Evolutionary conservation across 2,113 vertebrate genomes (phyloP), one percentile per base, ranked within the genome.

Genomic region (Mobula hypostoma): DNA sequence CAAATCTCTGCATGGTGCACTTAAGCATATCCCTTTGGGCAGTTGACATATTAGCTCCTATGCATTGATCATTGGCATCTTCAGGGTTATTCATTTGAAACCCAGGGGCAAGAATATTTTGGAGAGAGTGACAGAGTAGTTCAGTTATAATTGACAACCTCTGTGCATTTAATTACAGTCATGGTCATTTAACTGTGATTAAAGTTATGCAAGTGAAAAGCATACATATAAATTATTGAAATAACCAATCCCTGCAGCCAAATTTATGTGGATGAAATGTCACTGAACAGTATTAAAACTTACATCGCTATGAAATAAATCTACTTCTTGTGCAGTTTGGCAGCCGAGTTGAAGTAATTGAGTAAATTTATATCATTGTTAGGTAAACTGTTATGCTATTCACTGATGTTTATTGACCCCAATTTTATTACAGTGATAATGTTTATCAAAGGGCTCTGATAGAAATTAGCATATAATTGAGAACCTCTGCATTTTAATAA

Each of bases 261-360:
- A 93, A 76, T 93, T 93, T 93, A 93, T 93, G 40, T 72, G 32
- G 48, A 74, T 56, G 61, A 93, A 72, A 74, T 93, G 91, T 27
- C 32, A 48, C 36, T 56, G 68, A 40, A 24, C 32, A 56, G 24
- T 24, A 74, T 74, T 90, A 90, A 68, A 76, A 7, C 11, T 74
- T 56, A 56, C 36, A 36, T 76, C 56, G n/a, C 40, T 29, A 5
- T 27, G 32, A 76, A 29, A 76, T 93, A 76, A 74, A 93, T 76
- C 29, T 93, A 12, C 40, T 56, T 14, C 19, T 36, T 27, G 21
- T 29, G 70, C 68, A 74, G 14, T n/a, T 56, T 29, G 40, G 70
- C 70, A 24, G 19, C 36, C 58, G 32, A 74, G 68, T 36, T 27
- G 32, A 36, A 93, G 68, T 70, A 40, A 92, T n/a, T 40, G 63